phyloP scores from a whole-genome alignment of 2,113 vertebrate species.

The Microcebus murinus region DNA sequence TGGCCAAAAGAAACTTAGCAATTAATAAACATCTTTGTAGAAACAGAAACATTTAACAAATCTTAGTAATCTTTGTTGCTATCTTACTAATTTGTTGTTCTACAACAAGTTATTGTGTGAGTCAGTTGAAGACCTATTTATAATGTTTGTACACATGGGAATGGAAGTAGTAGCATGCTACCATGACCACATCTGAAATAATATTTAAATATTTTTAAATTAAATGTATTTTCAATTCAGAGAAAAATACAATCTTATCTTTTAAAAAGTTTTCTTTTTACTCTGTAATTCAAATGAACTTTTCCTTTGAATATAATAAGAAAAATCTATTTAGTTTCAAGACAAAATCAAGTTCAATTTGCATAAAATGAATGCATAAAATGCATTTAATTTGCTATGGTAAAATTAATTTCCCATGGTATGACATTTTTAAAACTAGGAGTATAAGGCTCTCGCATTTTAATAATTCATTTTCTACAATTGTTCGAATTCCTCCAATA shows the following conservation, averaged over 20 bases:
- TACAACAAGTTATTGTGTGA: neutral
- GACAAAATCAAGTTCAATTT: conserved; percentile 7
- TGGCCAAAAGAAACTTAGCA: neutral
- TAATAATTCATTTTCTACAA: neutral
- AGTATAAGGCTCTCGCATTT: neutral
- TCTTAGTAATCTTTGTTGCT: neutral
- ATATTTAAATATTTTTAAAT: neutral
- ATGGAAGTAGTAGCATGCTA: neutral
- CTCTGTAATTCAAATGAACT: neutral
- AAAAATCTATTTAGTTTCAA: conserved; percentile 40
- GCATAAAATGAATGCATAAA: conserved; percentile 46
- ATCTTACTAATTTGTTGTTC: neutral
- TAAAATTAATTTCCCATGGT: conserved; percentile 41
- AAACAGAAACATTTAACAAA: neutral
- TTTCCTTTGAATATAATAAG: neutral
- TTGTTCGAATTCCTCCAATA: neutral
- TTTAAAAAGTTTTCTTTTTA: neutral
- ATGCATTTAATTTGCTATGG: conserved; percentile 11
- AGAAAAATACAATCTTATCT: neutral
- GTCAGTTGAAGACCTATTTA: neutral
- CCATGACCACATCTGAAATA: neutral
- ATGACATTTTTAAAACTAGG: neutral
- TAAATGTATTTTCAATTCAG: neutral
- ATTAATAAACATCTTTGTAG: neutral
- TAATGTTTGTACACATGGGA: neutral